These are phyloP conservation scores for Ennomos fuscantarius DNA, from an alignment of 2,888 invertebrate genomes.

Conservation along the genomic window DNA sequence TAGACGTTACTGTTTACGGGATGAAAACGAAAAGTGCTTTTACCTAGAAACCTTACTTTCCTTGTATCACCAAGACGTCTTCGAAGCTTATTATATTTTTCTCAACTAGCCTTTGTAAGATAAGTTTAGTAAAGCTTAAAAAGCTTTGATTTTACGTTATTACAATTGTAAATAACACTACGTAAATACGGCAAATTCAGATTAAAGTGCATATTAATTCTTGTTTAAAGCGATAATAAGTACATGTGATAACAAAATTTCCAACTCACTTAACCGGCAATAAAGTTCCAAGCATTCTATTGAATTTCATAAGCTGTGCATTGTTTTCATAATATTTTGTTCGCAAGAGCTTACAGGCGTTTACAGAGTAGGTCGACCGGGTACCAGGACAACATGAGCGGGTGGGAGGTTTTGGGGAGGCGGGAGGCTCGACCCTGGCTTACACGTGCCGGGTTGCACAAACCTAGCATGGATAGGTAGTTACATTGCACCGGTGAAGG, in stretches of 20 bases:
- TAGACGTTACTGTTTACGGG: slow-evolving; percentile 36
- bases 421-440: slow-evolving; percentile 57
- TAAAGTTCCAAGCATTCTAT: slow-evolving; percentile 23
- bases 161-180: neutral
- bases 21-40: slow-evolving; percentile 21
- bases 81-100: neutral
- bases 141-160: too few species aligned
- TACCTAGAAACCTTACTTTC: slow-evolving; percentile 1
- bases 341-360: slow-evolving; percentile 44
- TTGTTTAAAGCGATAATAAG: slow-evolving; percentile 18
- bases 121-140: too few species aligned
- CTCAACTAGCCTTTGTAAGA: neutral
- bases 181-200: slow-evolving; percentile 3
- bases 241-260: slow-evolving; percentile 20
- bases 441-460: slow-evolving; percentile 63
- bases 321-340: slow-evolving; percentile 32
- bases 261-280: slow-evolving; percentile 20
- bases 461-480: slow-evolving; percentile 53
- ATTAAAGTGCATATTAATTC: slow-evolving; percentile 11
- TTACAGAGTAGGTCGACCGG: slow-evolving; percentile 52
- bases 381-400: slow-evolving; percentile 67
- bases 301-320: slow-evolving; percentile 23
- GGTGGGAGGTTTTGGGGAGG: slow-evolving; percentile 44
- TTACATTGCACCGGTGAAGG: slow-evolving; percentile 76
- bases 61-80: neutral